Evolutionary conservation across 2,888 invertebrate genomes (phyloP), one percentile per base, ranked within the genome.

Genomic region (Orthosia incerta): DNA sequence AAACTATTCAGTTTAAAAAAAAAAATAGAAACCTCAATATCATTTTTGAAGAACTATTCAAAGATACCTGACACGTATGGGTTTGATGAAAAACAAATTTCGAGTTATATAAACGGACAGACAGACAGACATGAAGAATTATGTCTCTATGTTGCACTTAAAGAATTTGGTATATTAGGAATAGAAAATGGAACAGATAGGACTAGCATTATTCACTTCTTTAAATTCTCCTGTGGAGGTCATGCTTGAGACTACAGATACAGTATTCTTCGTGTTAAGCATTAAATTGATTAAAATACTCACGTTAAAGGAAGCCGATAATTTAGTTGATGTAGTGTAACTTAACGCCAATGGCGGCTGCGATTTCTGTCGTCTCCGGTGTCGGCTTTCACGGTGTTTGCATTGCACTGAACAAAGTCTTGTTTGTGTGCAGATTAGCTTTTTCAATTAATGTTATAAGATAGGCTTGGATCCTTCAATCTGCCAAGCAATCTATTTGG

Each of bases 381-480:
- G 46, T 77, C 80, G 11, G 50, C 46, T 80, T 66, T 31, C 76
- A 74, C 51, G 45, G 50, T 51, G 15, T 59, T 62, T 53, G 23
- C 64, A 31, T 15, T 53, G 51, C 63, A 50, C 20, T 60, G 16
- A 74, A 39, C 55, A 74, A 50, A 20, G 4, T 31, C 23, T 60
- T 74, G 56, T 73, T 62, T 62, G 20, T 53, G 15, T 45, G 59
- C 13, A 20, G 26, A 56, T 71, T 23, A 39, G 5, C 7, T 31
- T 39, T 15, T 50, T 51, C n/a, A 5, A 45, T 11, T 51, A 16
- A 13, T 39, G 15, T 31, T 48, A 16, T 0, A 59, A 20, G 16
- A 39, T 68, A 31, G 45, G 15, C 39, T 74, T 1, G 3, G 9
- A 15, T 20, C 45, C n/a, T 9, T 60, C 15, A 60, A 7, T 1